Percentiles rank a stretch among this genome's conserved stretches.
Conservation (phyloP, 2,113 vertebrate species). For the Symphodus melops region DNA sequence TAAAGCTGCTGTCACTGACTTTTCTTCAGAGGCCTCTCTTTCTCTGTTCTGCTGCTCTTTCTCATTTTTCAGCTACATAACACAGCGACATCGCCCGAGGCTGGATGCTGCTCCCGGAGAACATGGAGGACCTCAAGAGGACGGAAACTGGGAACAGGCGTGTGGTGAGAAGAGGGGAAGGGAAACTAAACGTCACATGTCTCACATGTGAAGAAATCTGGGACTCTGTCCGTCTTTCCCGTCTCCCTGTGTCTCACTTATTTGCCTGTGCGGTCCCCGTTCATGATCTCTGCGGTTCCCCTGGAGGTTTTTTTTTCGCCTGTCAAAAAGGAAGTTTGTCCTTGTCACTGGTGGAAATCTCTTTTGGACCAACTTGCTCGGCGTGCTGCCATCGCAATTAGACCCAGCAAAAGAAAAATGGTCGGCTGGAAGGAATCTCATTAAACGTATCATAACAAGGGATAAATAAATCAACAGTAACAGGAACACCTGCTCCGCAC, state of each 20-base stretch:
- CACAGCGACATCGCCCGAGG: slow-evolving; percentile 22
- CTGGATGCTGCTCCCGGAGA: slow-evolving; percentile 20
- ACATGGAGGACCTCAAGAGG: slow-evolving; percentile 9
- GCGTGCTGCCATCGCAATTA: background rate
- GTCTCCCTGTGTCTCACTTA: too few relatives aligned
- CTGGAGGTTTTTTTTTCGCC: too few relatives aligned
- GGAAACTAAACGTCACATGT: background rate
- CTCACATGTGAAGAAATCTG: too few relatives aligned
- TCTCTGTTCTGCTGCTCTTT: slow-evolving; percentile 7
- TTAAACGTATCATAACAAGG: background rate
- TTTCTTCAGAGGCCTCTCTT: slow-evolving; percentile 42
- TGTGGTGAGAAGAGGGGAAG: background rate
- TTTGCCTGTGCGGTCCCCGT: too few relatives aligned
- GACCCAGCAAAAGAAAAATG: too few relatives aligned
- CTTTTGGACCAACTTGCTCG: too few relatives aligned
- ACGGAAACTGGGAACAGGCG: background rate
- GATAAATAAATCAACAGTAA: background rate
- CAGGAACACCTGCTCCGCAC: background rate
- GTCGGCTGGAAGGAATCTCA: too few relatives aligned
- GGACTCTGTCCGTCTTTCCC: too few relatives aligned
- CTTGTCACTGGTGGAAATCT: too few relatives aligned
- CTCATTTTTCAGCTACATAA: slow-evolving; percentile 35
- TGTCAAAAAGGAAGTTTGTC: too few relatives aligned
- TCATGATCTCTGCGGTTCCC: too few relatives aligned
- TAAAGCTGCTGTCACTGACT: slow-evolving; percentile 64